Base-by-base conservation (phyloP, 2,888 invertebrate species). In the Acanthosepion pharaonis region DNA sequence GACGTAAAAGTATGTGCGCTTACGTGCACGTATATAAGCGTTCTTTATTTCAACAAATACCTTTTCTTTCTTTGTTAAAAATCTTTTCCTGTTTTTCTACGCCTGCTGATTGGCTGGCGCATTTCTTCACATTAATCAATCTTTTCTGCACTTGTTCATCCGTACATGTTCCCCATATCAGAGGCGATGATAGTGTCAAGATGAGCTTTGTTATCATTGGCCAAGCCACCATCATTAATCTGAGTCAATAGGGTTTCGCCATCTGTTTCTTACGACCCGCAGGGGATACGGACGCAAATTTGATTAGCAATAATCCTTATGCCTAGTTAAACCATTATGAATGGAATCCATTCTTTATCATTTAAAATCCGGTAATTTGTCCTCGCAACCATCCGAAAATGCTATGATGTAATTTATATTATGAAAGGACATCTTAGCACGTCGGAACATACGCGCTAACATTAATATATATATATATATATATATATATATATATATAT, bases 181-280 rank as follows among this genome's bases (percentile, higher is more conserved):
- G 78, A 33, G 15, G n/a, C n/a, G n/a, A n/a, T 78, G 78, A 78
- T 78, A 78, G 78, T 78, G 78, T 78, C 78, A 33, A 78, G 78
- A 78, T 78, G n/a, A 20, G 78, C 78, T 78, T 78, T 78, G 78
- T 78, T 78, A 78, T 78, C 78, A 78, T 78, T 78, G 78, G 78
- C 78, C 78, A 78, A 33, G 11, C n/a, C 78, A 15, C n/a, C 78
- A 23, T n/a, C 78, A 78, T 8, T 78, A 28, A 78, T 78, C 28
- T 33, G 78, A 78, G 78, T 78, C 78, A 78, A 78, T n/a, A 33
- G 78, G 78, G n/a, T 78, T 33, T 78, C 78, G 78, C 78, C 78
- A 78, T 78, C 78, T 78, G 78, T 78, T 78, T 78, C 78, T 78
- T 33, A 78, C 78, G 15, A n/a, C n/a, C 78, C 33, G 78, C n/a